Conservation (phyloP, 2,888 invertebrate genomes). For the Apodemia mormo region DNA sequence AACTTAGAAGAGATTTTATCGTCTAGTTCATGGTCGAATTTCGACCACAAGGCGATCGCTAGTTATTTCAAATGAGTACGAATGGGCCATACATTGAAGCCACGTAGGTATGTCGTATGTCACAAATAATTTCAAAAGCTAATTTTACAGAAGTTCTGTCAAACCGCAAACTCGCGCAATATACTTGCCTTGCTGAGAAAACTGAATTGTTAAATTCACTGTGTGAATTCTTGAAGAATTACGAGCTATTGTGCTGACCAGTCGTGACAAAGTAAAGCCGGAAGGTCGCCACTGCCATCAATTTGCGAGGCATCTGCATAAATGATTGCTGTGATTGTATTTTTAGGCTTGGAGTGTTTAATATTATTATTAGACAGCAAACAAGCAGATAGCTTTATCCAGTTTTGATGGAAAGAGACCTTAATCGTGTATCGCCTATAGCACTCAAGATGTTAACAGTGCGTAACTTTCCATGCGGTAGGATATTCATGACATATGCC, state of each 20-base stretch:
- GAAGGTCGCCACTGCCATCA: constrained; percentile 34
- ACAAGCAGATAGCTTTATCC: too few species aligned
- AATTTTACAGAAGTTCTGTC: constrained; percentile 26
- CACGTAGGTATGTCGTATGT: background rate
- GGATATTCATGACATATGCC: too few species aligned
- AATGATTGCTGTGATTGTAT: background rate
- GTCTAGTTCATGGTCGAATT: too few species aligned
- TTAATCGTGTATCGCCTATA: too few species aligned
- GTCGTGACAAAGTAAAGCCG: constrained; percentile 50
- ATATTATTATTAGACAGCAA: too few species aligned
- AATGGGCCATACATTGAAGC: background rate
- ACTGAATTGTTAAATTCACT: constrained; percentile 68
- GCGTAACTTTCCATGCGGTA: too few species aligned
- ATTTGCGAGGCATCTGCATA: constrained; percentile 18
- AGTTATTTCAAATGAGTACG: background rate
- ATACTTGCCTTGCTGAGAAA: constrained; percentile 41
- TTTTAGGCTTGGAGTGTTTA: background rate
- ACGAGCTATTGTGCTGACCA: constrained; percentile 62
- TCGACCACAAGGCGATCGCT: too few species aligned
- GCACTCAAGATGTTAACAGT: too few species aligned
- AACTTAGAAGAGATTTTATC: too few species aligned
- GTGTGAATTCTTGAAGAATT: constrained; percentile 57
- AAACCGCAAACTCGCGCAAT: constrained; percentile 42
- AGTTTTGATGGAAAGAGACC: too few species aligned
- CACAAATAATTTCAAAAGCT: constrained; percentile 22